Percentiles rank a stretch among this genome's conserved stretches.
phyloP scores from a whole-genome alignment of 2,888 invertebrate species.

The Hipparchia semele region DNA sequence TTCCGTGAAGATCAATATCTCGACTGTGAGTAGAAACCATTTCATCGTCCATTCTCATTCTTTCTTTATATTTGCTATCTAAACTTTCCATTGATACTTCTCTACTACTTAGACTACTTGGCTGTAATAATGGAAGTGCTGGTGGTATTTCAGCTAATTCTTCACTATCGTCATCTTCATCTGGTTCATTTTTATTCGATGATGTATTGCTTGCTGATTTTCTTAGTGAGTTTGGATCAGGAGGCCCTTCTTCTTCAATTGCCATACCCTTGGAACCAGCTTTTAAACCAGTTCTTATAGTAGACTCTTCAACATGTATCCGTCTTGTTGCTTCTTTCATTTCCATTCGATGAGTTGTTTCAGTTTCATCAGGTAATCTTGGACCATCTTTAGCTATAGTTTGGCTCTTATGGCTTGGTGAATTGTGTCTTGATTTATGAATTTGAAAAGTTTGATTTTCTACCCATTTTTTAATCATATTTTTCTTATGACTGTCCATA shows the following conservation, averaged over 20 bases:
- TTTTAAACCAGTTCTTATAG: constrained; percentile 85
- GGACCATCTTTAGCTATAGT: constrained; percentile 55
- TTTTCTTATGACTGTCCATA: constrained; percentile 96
- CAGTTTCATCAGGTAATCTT: constrained; percentile 60
- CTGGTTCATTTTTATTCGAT: constrained; percentile 75
- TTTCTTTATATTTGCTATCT: constrained; percentile 89
- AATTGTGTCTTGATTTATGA: constrained; percentile 85
- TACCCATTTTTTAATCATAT: constrained; percentile 97
- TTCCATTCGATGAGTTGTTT: constrained; percentile 69
- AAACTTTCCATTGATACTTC: constrained; percentile 93
- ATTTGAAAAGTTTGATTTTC: constrained; percentile 95
- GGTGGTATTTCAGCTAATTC: constrained; percentile 92
- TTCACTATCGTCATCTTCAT: constrained; percentile 91
- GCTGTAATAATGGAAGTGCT: constrained; percentile 90
- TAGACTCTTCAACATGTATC: constrained; percentile 83
- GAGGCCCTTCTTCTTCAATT: constrained; percentile 76
- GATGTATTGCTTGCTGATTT: constrained; percentile 60
- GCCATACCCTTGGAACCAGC: constrained; percentile 75
- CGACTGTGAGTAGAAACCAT: constrained; percentile 81
- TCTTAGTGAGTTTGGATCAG: constrained; percentile 58
- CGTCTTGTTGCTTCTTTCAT: constrained; percentile 81
- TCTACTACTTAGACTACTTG: constrained; percentile 87
- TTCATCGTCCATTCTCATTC: constrained; percentile 85
- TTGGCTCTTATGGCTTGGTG: constrained; percentile 71
- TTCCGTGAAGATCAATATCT: constrained; percentile 76